Base-by-base conservation (phyloP, 2,888 invertebrate genomes). In the Thera obeliscata region DNA sequence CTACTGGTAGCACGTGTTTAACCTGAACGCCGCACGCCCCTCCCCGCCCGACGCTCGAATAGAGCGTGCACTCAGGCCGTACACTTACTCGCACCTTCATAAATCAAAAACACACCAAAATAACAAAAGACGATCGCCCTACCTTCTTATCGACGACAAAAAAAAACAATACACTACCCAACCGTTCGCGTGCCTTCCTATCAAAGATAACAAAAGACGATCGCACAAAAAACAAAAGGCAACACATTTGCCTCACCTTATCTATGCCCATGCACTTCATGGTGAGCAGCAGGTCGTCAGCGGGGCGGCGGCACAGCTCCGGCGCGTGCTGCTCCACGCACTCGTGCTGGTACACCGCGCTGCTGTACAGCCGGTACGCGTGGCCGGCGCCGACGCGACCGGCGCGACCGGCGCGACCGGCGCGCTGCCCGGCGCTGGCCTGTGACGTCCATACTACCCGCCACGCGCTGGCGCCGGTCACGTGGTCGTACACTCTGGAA, bases 231-330 rank as follows among this genome's bases (percentile, higher is more conserved):
- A 9, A 46, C 46, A 46, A 46, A 46, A 38, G 38, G 1, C 1
- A 5, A 2, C 2, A 38, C 38, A 5, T 5, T 38, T 38, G 3
- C 55, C 71, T 43, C 46, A 96, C 97, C 91, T 97, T 97, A 76
- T 98, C 96, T 59, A 99, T 98, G 73, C 96, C 96, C 97, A 99
- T 98, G 66, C 97, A 96, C 91, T 99, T 99, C 97, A 99, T 97
- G 83, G 98, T 98, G 12, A 99, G 93, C 79, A 99, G 95, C 8
- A 99, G 91, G 84, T 99, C 99, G 81, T 99, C 99, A 0, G 98
- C 96, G 0, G 99, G 99, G 71, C 98, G 96, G 60, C 97, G 94
- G 75, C 97, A 96, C 64, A 99, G 98, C 86, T 99, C 99, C 0
- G 99, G 98, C 62, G 95, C 93, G 65, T 96, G 94, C 81, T 97